Evolutionary conservation across 2,113 vertebrate genomes (phyloP), one percentile per base, ranked within the genome.

Genomic region (Myotis davidii): DNA sequence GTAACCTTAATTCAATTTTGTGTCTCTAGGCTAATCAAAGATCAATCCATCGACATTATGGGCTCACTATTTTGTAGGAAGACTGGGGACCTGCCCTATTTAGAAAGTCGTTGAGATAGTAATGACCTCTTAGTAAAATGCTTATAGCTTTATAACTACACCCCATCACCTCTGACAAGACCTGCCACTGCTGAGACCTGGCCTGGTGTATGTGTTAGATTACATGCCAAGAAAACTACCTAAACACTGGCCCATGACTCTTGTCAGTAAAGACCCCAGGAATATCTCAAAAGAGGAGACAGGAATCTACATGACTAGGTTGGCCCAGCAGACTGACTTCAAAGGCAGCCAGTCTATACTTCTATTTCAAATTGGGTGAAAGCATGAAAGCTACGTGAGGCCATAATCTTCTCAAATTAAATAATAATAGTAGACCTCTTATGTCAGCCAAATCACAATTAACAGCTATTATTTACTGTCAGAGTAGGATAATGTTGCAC

Each of bases 81-180:
- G 29, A 32, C 0, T 42, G 39, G 70, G 48, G 20, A 21, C 48
- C 67, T 4, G 25, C 2, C 20, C 25, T 59, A 45, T 39, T 86
- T 20, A 52, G 8, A 79, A 37, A 54, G 37, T 64, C 52, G 91
- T 34, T 48, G 74, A 74, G 21, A 77, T 32, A 92, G 23, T 50
- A 4, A 82, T 78, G 61, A 59, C 25, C n/a, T 61, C 32, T 89
- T 78, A 20, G 82, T 65, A 93, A 90, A 87, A 92, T 86, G 34
- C 84, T 92, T 32, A n/a, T 70, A 73, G 37, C 12, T 93, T 92
- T 74, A 90, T 79, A 70, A 79, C 39, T 1, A 45, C 3, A 25
- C 9, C 6, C 6, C 25, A 14, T 14, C 34, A 39, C 32, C 48
- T 88, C n/a, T 91, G 37, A 85, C 27, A 73, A 78, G 88, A 92